phyloP scores from a whole-genome alignment of 2,888 invertebrate genomes.

The Taphrorychus bicolor region DNA sequence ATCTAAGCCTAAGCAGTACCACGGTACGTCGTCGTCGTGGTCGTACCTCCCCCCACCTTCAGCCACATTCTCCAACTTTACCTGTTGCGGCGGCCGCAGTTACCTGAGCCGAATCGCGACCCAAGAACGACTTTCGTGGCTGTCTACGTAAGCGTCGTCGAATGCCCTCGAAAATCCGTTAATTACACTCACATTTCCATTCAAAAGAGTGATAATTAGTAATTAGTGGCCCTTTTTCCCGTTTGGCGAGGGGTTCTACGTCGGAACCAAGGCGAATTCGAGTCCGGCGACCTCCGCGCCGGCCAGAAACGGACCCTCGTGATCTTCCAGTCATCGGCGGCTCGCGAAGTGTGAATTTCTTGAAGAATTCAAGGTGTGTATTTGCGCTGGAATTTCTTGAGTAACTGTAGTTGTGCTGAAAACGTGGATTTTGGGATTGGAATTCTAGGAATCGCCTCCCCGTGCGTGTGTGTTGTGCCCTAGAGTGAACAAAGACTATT shows the following conservation, averaged over 20 bases:
- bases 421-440: constrained; percentile 21
- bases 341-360: constrained; percentile 28
- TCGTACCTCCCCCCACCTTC: constrained; percentile 20
- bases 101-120: constrained; percentile 33
- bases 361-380: constrained; percentile 41
- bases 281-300: neutral
- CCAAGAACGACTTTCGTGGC: constrained; percentile 31
- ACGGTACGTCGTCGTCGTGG: neutral
- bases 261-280: neutral
- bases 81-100: constrained; percentile 33
- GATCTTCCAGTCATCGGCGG: neutral
- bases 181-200: constrained; percentile 26
- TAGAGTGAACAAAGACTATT: too few species aligned
- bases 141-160: constrained; percentile 27
- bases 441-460: constrained; percentile 3
- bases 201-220: constrained; percentile 14
- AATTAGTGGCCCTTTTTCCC: constrained; percentile 7
- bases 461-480: neutral
- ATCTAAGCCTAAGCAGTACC: constrained; percentile 2
- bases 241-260: neutral
- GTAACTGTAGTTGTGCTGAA: constrained; percentile 35
- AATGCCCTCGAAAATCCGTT: constrained; percentile 29
- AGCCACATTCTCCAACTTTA: constrained; percentile 37
- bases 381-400: constrained; percentile 34
- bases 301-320: constrained; percentile 13